These are phyloP conservation scores for Bucorvus abyssinicus DNA, from an alignment of 2,797 vertebrate species.

Conservation along the genomic window DNA sequence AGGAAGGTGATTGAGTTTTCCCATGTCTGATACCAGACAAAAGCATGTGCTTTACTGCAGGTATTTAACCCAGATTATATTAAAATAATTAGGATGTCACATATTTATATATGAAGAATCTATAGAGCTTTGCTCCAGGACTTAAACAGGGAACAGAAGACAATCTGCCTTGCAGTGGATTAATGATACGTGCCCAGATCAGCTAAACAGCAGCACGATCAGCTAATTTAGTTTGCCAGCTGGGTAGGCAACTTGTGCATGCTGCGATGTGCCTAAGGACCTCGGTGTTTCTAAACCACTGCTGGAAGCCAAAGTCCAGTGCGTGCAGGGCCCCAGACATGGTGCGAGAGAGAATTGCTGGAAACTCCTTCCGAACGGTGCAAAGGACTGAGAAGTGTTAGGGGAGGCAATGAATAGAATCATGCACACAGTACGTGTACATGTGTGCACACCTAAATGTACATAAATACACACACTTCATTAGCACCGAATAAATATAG, in stretches of 20 bases:
- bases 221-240: slow-evolving; percentile 1
- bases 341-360: too few relatives aligned
- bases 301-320: background rate
- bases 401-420: background rate
- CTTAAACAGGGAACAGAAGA: slow-evolving; percentile 1
- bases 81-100: background rate
- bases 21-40: background rate
- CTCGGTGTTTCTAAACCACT: background rate
- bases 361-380: background rate
- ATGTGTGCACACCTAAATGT: background rate
- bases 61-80: background rate
- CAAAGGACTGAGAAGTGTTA: background rate
- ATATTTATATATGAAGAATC: background rate
- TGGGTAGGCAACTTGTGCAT: background rate
- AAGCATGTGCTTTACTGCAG: background rate
- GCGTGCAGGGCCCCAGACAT: background rate
- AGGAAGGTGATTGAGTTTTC: background rate
- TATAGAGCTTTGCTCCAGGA: background rate
- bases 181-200: background rate
- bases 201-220: background rate
- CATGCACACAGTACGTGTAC: rapidly evolving
- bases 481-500: background rate
- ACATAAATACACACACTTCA: background rate
- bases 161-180: slow-evolving; percentile 9
- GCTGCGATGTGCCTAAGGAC: background rate